Evolutionary conservation across 2,888 invertebrate species (phyloP), one percentile per base, ranked within the genome.

Genomic region (Malacosoma neustria): DNA sequence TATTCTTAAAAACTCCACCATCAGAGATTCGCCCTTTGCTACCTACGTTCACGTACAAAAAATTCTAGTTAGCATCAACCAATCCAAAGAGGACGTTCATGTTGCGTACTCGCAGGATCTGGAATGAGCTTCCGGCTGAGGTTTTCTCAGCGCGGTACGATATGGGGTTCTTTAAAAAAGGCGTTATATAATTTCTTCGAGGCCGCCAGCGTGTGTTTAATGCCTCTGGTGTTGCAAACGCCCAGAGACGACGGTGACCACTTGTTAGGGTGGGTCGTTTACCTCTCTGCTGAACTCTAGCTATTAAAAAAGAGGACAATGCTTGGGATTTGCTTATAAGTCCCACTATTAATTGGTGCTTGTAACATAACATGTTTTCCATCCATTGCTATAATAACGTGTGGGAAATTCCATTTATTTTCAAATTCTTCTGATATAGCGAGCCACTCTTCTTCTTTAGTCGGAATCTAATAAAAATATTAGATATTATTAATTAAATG

Each of bases 271-370:
- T n/a, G n/a, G n/a, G n/a, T n/a, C n/a, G n/a, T n/a, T n/a, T n/a
- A n/a, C n/a, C n/a, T n/a, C n/a, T n/a, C n/a, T n/a, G n/a, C n/a
- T n/a, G n/a, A n/a, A n/a, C n/a, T n/a, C n/a, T n/a, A n/a, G n/a
- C n/a, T n/a, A n/a, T n/a, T n/a, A n/a, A n/a, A n/a, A n/a, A 49
- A 45, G n/a, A 75, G 39, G 7, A 75, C 66, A 15, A 67, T 57
- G 45, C 65, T 45, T 11, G 37, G 29, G 41, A 46, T 44, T 12
- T 33, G 43, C 54, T 66, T 69, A 37, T 65, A 70, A 32, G 51
- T 46, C 37, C 49, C 50, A 46, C 48, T 45, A 36, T 57, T 48
- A 12, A 47, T 39, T 14, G 66, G 63, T 30, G 50, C 37, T 47
- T 61, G 53, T 14, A 65, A 39, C 36, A 30, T 22, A 4, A 50